Conservation (phyloP, 2,888 invertebrate genomes). For the Saturnia japonica region DNA sequence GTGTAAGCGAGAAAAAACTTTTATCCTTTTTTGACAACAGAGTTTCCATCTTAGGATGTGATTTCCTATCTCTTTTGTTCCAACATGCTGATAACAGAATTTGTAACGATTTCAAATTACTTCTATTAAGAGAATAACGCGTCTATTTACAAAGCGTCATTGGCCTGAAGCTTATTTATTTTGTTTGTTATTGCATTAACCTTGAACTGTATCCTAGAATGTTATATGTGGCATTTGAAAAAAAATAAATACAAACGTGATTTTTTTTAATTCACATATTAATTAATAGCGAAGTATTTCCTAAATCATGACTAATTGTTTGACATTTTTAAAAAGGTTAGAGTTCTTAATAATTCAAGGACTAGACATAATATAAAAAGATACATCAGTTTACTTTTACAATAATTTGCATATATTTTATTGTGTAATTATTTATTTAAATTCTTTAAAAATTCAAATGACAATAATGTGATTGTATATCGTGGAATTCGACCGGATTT, state of each 20-base stretch:
- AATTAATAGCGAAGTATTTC: neutral
- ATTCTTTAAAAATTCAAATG: neutral
- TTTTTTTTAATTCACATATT: neutral
- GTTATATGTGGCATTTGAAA: neutral
- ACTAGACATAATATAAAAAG: neutral
- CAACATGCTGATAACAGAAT: no score
- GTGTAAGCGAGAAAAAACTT: no score
- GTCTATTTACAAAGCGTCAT: no score
- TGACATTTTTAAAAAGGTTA: constrained; percentile 5
- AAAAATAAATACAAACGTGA: neutral
- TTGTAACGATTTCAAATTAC: no score
- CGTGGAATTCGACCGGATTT: neutral
- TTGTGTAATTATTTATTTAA: neutral
- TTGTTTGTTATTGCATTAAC: no score
- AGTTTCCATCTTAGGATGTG: no score
- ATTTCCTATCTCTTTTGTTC: no score
- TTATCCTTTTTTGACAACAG: no score
- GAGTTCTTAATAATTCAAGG: neutral
- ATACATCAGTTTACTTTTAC: neutral
- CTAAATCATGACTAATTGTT: neutral
- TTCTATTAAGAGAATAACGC: no score
- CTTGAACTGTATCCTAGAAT: no score
- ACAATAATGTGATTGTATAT: neutral
- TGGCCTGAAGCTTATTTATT: no score
- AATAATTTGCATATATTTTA: neutral